phyloP scores from a whole-genome alignment of 2,113 vertebrate genomes.

The Perca schrenkii region DNA sequence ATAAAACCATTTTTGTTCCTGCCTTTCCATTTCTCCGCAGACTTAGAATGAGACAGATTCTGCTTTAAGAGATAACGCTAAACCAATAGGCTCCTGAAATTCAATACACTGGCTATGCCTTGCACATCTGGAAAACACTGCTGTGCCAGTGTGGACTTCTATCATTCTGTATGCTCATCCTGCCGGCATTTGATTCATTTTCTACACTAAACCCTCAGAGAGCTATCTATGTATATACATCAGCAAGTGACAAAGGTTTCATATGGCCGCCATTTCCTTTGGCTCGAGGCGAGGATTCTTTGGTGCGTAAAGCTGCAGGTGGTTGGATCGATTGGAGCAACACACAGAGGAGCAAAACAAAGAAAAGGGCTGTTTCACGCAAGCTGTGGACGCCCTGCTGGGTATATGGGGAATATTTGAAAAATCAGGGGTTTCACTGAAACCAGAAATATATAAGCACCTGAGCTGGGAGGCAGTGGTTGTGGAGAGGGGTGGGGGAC shows the following conservation, averaged over 20 bases:
- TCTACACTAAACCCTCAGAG: constrained; percentile 28
- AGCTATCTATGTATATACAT: constrained; percentile 49
- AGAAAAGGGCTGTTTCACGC: background rate
- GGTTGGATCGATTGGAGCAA: constrained; percentile 35
- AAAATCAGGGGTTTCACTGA: constrained; percentile 16
- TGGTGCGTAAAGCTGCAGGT: constrained; percentile 20
- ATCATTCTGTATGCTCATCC: constrained; percentile 38
- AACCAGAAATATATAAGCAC: constrained; percentile 16
- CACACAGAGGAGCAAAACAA: constrained; percentile 11
- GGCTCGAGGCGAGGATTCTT: constrained; percentile 23
- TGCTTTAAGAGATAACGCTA: constrained; percentile 39
- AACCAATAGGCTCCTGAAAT: constrained; percentile 42
- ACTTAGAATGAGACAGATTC: constrained; percentile 13
- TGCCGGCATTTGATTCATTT: constrained; percentile 39
- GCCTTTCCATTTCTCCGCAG: background rate
- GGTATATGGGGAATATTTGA: constrained; percentile 16
- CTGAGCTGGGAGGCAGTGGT: background rate
- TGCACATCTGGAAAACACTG: constrained; percentile 35
- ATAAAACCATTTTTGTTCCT: constrained; percentile 21
- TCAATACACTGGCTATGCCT: constrained; percentile 10
- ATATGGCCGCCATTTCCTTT: constrained; percentile 28
- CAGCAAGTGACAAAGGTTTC: constrained; percentile 43
- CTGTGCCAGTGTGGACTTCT: constrained; percentile 13
- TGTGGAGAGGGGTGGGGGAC: background rate
- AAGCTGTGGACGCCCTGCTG: constrained; percentile 4